A percentile compares a stretch with the other conserved stretches of the same genome.
Evolutionary conservation across 2,888 invertebrate genomes (phyloP).

Genomic region (Epirrhoe tristata): DNA sequence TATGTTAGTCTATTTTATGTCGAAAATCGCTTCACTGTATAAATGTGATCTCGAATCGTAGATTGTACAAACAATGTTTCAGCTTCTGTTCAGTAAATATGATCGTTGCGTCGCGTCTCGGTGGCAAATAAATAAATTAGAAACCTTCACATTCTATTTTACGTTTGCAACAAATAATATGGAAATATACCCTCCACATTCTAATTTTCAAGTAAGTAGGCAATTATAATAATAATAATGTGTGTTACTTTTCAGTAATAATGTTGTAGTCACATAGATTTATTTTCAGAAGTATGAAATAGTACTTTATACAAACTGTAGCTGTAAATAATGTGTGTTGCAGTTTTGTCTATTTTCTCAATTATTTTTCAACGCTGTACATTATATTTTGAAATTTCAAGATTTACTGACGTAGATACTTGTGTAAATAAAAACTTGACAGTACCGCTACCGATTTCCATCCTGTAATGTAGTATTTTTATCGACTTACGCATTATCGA

Average conservation of each 20-base stretch:
- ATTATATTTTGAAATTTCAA: slow-evolving; percentile 18
- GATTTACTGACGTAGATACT: slow-evolving; percentile 34
- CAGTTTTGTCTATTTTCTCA: slow-evolving; percentile 25
- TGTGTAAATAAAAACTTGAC: slow-evolving; percentile 40
- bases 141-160: background rate
- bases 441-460: slow-evolving; percentile 25
- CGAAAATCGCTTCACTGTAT: background rate
- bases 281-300: slow-evolving; percentile 33
- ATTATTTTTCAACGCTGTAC: slow-evolving; percentile 27
- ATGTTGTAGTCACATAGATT: slow-evolving; percentile 35
- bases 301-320: slow-evolving; percentile 28
- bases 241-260: slow-evolving; percentile 39
- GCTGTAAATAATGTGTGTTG: slow-evolving; percentile 43
- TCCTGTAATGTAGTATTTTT: slow-evolving; percentile 21
- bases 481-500: slow-evolving; percentile 12
- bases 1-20: background rate
- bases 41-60: too few species aligned
- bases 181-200: background rate
- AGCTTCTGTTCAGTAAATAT: background rate
- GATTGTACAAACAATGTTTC: too few species aligned
- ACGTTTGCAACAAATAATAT: background rate
- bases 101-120: background rate
- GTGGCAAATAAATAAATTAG: background rate
- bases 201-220: slow-evolving; percentile 24
- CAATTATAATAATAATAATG: slow-evolving; percentile 12